phyloP scores from a whole-genome alignment of 2,888 invertebrate genomes.

The Morinoia aosen region DNA sequence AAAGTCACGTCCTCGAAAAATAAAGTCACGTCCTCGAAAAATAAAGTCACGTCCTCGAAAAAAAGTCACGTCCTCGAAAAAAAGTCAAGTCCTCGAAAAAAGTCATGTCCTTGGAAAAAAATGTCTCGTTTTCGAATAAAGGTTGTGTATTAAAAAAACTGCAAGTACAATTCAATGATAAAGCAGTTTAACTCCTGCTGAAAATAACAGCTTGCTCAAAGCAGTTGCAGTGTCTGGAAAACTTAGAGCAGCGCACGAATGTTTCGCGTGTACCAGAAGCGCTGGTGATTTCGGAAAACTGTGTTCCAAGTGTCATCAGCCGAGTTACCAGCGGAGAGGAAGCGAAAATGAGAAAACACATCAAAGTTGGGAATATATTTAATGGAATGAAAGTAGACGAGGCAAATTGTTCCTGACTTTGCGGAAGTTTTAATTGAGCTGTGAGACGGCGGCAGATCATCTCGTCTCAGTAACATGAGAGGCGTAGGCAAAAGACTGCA shows the following conservation, averaged over 20 bases:
- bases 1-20: too few relatives aligned
- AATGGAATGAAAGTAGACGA: slow-evolving; percentile 9
- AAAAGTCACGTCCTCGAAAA: too few relatives aligned
- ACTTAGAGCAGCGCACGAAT: background rate
- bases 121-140: too few relatives aligned
- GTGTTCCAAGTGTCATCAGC: background rate
- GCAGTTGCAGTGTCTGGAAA: background rate
- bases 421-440: background rate
- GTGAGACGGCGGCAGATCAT: background rate
- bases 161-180: too few relatives aligned
- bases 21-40: too few relatives aligned
- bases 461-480: background rate
- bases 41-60: too few relatives aligned
- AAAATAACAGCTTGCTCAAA: background rate
- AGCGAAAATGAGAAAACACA: background rate
- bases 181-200: background rate
- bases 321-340: background rate
- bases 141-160: too few relatives aligned
- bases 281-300: background rate
- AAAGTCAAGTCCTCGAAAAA: too few relatives aligned
- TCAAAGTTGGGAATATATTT: background rate
- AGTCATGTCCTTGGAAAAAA: too few relatives aligned
- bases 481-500: background rate
- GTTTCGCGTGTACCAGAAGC: too few relatives aligned
- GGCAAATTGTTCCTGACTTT: background rate